Evolutionary conservation across 1,140 invertebrate species (phyloP), one percentile per base, ranked within the genome.

Genomic region (Halyomorpha halys): DNA sequence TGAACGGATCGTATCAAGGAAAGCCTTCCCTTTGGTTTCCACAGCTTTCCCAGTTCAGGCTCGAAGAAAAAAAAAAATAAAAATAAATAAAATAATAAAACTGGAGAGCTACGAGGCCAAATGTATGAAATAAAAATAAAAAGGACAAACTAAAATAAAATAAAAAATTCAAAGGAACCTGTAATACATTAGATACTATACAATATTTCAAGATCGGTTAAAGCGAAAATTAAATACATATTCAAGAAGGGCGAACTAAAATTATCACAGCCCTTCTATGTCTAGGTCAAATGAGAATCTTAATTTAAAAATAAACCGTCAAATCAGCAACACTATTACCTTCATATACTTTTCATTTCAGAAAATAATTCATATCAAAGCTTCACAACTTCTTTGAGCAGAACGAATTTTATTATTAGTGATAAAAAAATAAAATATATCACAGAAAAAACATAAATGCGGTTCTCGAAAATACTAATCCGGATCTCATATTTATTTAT

Each of bases 31-130:
- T 44, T 44, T 56, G 63, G 63, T 65, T 65, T 65, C 44, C 63
- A 18, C 45, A 60, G 56, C 63, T 65, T 47, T 56, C 63, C 63
- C 60, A 65, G 63, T 65, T 65, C 59, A 65, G 63, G 63, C 63
- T 65, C 63, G 23, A 34, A 39, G 34, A 39, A 39, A 39, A 39
- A 11, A 39, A 39, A 39, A 11, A 39, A 39, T 1, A 39, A 30
- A 39, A 39, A 1, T 6, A 39, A 11, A 39, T 39, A 39, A 56
- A 21, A 56, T 9, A 23, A 56, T 27, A 56, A 25, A 18, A 4
- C 18, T 23, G 53, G 53, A 56, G 18, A 56, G 53, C 53, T 56
- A 56, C 53, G 53, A 56, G 53, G 53, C 53, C 53, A 56, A 56
- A 56, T 56, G 18, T 56, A 16, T 21, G 27, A 56, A 56, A 19